phyloP scores from a whole-genome alignment of 2,888 invertebrate genomes.

The Ommatoiulus sabulosus region DNA sequence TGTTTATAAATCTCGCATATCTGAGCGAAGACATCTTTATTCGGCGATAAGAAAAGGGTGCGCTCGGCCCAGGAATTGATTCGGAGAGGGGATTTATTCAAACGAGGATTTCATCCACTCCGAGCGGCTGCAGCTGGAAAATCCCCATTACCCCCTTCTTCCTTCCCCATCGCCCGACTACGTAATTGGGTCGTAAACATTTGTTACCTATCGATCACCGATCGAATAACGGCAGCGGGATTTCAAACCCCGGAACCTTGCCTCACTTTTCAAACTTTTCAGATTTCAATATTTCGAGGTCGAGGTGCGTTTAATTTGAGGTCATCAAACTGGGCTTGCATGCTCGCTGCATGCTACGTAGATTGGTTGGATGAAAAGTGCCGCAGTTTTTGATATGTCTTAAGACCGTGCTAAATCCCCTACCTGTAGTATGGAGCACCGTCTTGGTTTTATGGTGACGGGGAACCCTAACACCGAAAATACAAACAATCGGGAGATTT shows the following conservation, averaged over 20 bases:
- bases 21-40: slow-evolving; percentile 19
- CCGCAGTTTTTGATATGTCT: no score
- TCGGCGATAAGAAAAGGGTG: slow-evolving; percentile 3
- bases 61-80: neutral
- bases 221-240: slow-evolving; percentile 17
- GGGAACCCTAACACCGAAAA: no score
- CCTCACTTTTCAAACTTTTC: neutral
- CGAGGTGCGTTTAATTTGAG: neutral
- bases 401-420: no score
- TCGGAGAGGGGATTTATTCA: slow-evolving; percentile 26
- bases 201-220: slow-evolving; percentile 52
- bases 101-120: slow-evolving; percentile 14
- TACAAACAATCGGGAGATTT: no score
- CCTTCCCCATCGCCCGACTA: slow-evolving; percentile 20
- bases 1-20: slow-evolving; percentile 26
- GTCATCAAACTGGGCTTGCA: no score
- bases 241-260: neutral
- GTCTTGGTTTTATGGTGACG: no score
- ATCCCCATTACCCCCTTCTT: neutral
- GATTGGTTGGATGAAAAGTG: no score
- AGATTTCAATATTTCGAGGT: neutral
- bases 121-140: slow-evolving; percentile 26
- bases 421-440: no score
- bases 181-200: slow-evolving; percentile 52
- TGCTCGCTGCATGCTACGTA: neutral